phyloP scores from a whole-genome alignment of 1,140 invertebrate species.

The Hirudo medicinalis region DNA sequence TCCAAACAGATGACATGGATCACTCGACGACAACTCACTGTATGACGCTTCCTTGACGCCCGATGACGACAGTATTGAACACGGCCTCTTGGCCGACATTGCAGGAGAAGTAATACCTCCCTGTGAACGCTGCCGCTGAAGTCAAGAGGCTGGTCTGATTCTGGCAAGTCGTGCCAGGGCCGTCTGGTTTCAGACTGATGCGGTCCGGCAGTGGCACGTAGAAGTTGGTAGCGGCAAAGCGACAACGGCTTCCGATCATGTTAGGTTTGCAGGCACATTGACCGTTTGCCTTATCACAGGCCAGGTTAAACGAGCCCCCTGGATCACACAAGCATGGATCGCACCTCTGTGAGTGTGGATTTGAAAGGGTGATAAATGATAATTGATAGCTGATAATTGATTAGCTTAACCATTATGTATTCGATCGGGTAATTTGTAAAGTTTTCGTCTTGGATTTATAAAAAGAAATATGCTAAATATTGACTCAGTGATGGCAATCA shows the following conservation, averaged over 20 bases:
- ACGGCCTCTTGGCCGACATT: background rate
- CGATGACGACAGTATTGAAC: background rate
- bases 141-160: background rate
- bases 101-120: slow-evolving; percentile 13
- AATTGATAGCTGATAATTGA: too few relatives aligned
- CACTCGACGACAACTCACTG: background rate
- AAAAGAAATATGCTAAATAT: too few relatives aligned
- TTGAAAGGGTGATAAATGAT: too few relatives aligned
- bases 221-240: background rate
- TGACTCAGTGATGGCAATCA: too few relatives aligned
- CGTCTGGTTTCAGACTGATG: slow-evolving; percentile 10
- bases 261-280: slow-evolving; percentile 70
- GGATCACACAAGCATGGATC: slow-evolving; percentile 76
- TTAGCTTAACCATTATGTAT: too few relatives aligned
- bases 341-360: slow-evolving; percentile 11
- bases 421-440: too few relatives aligned
- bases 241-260: slow-evolving; percentile 66
- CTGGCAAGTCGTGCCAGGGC: slow-evolving; percentile 7
- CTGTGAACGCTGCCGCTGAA: background rate
- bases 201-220: slow-evolving; percentile 14
- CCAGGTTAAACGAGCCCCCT: slow-evolving; percentile 67
- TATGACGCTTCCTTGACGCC: background rate
- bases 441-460: too few relatives aligned
- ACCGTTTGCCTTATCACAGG: slow-evolving; percentile 77
- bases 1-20: background rate